Evolutionary conservation across 2,888 invertebrate genomes (phyloP).

Genomic region (Drosophila borborema): DNA sequence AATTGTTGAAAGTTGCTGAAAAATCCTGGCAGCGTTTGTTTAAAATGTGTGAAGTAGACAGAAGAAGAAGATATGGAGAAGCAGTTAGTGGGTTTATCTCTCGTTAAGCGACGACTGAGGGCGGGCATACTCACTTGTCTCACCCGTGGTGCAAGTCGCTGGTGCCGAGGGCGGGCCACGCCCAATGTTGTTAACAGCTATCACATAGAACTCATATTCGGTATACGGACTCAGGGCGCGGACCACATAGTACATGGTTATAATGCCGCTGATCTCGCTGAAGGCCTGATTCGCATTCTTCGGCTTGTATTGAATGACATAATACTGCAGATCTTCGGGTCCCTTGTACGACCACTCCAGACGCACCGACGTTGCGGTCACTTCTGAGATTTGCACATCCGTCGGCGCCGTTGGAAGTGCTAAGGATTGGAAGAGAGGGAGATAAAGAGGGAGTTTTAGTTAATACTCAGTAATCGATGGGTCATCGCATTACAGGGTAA

Average conservation of each 20-base stretch:
- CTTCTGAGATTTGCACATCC: constrained; percentile 95
- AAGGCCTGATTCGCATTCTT: constrained; percentile 96
- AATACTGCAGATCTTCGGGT: constrained; percentile 96
- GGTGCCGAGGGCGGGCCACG: constrained; percentile 95
- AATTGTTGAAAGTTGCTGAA: constrained; percentile 44
- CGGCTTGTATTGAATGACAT: constrained; percentile 98
- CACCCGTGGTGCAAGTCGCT: constrained; percentile 96
- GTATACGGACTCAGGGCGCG: constrained; percentile 96
- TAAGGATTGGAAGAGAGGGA: constrained; percentile 78
- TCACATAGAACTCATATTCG: constrained; percentile 98
- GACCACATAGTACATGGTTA: constrained; percentile 96
- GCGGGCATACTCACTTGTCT: constrained; percentile 91
- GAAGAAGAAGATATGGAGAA: not conserved
- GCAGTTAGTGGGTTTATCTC: constrained; percentile 45
- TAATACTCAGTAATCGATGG: too few species aligned
- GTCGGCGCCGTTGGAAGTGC: constrained; percentile 96
- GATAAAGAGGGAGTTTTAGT: too few species aligned
- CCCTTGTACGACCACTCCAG: constrained; percentile 97
- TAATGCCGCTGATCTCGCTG: constrained; percentile 96
- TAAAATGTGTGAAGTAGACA: constrained; percentile 6
- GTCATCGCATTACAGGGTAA: too few species aligned
- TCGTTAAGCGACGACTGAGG: not conserved
- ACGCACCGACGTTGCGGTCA: constrained; percentile 96
- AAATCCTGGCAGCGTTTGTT: constrained; percentile 44
- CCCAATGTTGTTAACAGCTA: constrained; percentile 97